phyloP scores from a whole-genome alignment of 2,888 invertebrate genomes.

The Chirona hameri region DNA sequence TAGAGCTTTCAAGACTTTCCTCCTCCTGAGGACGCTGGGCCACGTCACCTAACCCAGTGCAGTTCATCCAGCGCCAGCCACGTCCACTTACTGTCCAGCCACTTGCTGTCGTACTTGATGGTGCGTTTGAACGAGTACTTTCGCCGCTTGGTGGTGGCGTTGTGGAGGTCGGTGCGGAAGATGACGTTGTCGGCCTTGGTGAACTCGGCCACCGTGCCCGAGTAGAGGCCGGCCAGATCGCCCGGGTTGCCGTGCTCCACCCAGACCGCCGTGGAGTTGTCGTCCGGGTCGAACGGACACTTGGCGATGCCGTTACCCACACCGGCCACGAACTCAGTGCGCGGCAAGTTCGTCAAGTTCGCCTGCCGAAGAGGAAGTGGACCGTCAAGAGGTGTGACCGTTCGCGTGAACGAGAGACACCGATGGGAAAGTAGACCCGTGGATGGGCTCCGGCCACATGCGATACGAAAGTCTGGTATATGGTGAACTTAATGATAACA shows the following conservation, averaged over 20 bases:
- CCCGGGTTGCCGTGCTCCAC: conserved; percentile 94
- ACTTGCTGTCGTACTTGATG: conserved; percentile 94
- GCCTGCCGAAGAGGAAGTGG: conserved; percentile 37
- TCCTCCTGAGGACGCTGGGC: too few species aligned
- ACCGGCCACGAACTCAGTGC: conserved; percentile 85
- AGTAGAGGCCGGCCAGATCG: conserved; percentile 86
- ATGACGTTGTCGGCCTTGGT: conserved; percentile 97
- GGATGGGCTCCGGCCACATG: too few species aligned
- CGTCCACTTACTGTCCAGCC: conserved; percentile 90
- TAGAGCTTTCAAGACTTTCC: too few species aligned
- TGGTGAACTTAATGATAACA: too few species aligned
- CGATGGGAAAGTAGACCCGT: too few species aligned
- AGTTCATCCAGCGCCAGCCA: too few species aligned
- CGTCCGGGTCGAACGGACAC: conserved; percentile 95
- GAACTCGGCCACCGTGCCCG: conserved; percentile 96
- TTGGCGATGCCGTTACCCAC: conserved; percentile 92
- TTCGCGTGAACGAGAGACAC: too few species aligned
- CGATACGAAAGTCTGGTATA: too few species aligned
- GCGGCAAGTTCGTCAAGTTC: conserved; percentile 68
- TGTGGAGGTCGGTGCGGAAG: conserved; percentile 90
- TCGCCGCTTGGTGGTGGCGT: conserved; percentile 77
- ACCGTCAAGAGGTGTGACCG: too few species aligned
- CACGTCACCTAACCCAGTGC: too few species aligned
- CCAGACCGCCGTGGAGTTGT: conserved; percentile 97
- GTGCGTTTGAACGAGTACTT: conserved; percentile 90